A percentile compares a stretch with the other conserved stretches of the same genome.
Conservation (phyloP, 2,797 vertebrate genomes). For the Cuniculus paca region DNA sequence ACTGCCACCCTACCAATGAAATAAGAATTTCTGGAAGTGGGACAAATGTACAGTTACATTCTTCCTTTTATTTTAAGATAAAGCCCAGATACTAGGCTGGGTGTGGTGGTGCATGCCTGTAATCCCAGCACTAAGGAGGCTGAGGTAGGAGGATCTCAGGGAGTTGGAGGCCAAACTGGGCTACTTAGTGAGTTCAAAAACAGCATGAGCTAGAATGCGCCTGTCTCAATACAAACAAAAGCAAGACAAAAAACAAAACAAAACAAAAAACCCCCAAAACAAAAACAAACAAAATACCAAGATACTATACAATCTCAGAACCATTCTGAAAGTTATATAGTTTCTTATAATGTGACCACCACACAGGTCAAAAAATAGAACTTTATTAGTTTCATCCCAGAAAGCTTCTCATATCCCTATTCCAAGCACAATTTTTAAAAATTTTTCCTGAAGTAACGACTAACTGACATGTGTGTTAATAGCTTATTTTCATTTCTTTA, state of each 20-base stretch:
- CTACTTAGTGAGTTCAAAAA: not conserved
- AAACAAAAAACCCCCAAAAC: not conserved
- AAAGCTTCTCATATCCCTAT: not conserved
- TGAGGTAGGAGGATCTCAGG: not conserved
- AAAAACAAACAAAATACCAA: not conserved
- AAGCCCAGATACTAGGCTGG: not conserved
- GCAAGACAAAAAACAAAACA: too few relatives aligned
- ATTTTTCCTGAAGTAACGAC: not conserved
- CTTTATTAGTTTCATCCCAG: not conserved
- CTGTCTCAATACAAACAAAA: too few relatives aligned
- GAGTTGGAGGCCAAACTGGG: not conserved
- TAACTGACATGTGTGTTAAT: not conserved
- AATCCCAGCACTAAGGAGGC: not conserved
- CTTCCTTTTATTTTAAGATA: not conserved
- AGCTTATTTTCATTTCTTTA: not conserved
- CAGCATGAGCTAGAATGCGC: too few relatives aligned
- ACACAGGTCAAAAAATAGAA: not conserved
- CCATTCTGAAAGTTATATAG: not conserved
- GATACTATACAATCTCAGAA: not conserved
- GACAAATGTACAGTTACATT: not conserved
- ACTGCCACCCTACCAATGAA: not conserved
- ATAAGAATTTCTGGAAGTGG: not conserved
- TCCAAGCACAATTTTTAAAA: not conserved
- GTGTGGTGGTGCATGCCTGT: not conserved
- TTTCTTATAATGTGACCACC: not conserved